Percentiles rank a stretch among this genome's conserved stretches.
Conservation (phyloP, 2,113 vertebrate genomes). For the Apus apus region DNA sequence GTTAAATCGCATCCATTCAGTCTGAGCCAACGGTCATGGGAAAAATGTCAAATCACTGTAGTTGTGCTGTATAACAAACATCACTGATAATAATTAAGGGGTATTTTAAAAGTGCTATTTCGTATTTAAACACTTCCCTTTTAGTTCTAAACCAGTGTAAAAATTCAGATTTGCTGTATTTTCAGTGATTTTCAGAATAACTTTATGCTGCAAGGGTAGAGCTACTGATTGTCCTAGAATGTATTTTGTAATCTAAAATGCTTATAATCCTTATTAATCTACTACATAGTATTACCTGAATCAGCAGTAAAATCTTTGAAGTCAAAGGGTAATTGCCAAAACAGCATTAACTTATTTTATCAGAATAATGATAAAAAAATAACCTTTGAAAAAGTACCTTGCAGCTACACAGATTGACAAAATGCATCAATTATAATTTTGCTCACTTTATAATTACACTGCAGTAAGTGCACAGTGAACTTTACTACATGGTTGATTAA, state of each 20-base stretch:
- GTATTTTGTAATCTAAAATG: neutral
- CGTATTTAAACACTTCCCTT: neutral
- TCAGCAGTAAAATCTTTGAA: slow-evolving; percentile 46
- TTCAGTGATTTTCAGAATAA: neutral
- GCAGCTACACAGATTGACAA: slow-evolving; percentile 85
- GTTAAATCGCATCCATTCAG: neutral
- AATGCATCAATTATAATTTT: slow-evolving; percentile 83
- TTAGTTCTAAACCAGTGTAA: neutral
- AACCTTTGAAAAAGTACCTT: slow-evolving; percentile 85
- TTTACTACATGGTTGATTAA: slow-evolving; percentile 80
- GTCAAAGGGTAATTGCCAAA: slow-evolving; percentile 69
- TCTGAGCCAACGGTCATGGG: neutral
- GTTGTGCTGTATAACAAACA: neutral
- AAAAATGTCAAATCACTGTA: neutral
- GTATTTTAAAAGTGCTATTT: neutral
- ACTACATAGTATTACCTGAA: slow-evolving; percentile 5
- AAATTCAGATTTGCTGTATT: neutral
- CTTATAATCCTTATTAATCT: slow-evolving; percentile 32
- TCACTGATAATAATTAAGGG: neutral
- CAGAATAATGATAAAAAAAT: slow-evolving; percentile 74
- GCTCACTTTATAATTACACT: slow-evolving; percentile 82
- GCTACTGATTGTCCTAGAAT: neutral
- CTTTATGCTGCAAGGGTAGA: neutral
- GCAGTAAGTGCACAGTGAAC: slow-evolving; percentile 74
- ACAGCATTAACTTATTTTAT: slow-evolving; percentile 79